Percentiles rank a stretch among this genome's conserved stretches.
Conservation (phyloP, 2,888 invertebrate species). For the Spodoptera picta region DNA sequence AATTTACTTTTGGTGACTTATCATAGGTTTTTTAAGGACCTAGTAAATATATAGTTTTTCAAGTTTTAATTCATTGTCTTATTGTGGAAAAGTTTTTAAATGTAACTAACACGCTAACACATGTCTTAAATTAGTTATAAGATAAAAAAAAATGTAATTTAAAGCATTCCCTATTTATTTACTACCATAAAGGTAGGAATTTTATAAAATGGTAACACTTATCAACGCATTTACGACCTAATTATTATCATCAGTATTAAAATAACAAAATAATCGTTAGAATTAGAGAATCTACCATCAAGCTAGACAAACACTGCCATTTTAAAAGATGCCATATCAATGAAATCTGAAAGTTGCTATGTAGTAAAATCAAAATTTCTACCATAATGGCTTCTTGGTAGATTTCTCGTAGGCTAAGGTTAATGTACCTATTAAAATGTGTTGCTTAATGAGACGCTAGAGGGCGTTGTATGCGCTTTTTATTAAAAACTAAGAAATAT, state of each 20-base stretch:
- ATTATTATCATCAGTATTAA: constrained; percentile 77
- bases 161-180: constrained; percentile 72
- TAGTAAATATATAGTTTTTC: too few species aligned
- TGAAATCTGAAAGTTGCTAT: constrained; percentile 18
- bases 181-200: constrained; percentile 53
- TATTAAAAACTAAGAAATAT: constrained; percentile 66
- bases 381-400: constrained; percentile 59
- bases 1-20: too few species aligned
- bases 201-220: constrained; percentile 62
- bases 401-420: constrained; percentile 69
- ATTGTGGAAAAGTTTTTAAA: too few species aligned
- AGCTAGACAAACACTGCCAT: constrained; percentile 54
- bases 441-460: constrained; percentile 67
- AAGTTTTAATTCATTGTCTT: too few species aligned
- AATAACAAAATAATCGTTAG: constrained; percentile 62
- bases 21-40: too few species aligned
- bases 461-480: constrained; percentile 79
- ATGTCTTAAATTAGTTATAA: constrained; percentile 27
- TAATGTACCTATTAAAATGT: constrained; percentile 65
- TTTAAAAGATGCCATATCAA: constrained; percentile 55
- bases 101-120: constrained; percentile 12
- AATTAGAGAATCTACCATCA: constrained; percentile 60
- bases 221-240: constrained; percentile 79
- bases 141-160: constrained; percentile 44
- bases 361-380: constrained; percentile 29